Conservation (phyloP, 2,888 invertebrate genomes). For the Tuberolachnus salignus region DNA sequence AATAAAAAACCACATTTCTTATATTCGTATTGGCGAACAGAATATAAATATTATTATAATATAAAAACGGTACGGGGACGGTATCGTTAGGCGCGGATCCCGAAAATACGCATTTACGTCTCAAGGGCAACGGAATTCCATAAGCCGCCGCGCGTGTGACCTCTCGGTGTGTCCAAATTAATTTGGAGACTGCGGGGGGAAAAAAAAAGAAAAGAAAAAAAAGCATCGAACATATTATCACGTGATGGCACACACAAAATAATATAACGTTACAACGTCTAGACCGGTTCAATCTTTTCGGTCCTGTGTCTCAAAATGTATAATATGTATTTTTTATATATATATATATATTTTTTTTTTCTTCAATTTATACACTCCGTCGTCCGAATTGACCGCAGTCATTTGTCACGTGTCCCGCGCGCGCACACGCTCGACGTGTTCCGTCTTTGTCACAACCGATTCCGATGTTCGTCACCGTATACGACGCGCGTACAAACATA, state of each 20-base stretch:
- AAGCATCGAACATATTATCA: constrained; percentile 1
- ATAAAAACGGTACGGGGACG: no score
- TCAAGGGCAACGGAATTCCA: constrained; percentile 41
- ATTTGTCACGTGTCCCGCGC: constrained; percentile 44
- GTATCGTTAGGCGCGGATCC: no score
- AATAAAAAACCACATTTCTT: no score
- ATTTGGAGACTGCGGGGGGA: constrained; percentile 36
- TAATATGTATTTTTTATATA: background rate
- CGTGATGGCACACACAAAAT: background rate
- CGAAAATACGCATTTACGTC: constrained; percentile 5
- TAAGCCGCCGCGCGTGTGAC: constrained; percentile 35
- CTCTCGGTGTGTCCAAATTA: constrained; percentile 50
- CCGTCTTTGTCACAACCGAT: constrained; percentile 44
- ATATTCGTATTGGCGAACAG: no score
- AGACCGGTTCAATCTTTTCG: constrained; percentile 50
- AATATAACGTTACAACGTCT: constrained; percentile 54
- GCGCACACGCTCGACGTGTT: constrained; percentile 22
- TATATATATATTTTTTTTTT: constrained; percentile 1
- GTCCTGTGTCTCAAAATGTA: constrained; percentile 12
- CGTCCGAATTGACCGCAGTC: constrained; percentile 44
- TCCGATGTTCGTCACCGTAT: constrained; percentile 45
- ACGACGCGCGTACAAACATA: background rate
- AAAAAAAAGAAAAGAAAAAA: constrained; percentile 26
- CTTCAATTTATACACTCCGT: constrained; percentile 11
- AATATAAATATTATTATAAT: no score